Conservation (phyloP, 2,888 invertebrate genomes). For the Chironomus riparius region DNA sequence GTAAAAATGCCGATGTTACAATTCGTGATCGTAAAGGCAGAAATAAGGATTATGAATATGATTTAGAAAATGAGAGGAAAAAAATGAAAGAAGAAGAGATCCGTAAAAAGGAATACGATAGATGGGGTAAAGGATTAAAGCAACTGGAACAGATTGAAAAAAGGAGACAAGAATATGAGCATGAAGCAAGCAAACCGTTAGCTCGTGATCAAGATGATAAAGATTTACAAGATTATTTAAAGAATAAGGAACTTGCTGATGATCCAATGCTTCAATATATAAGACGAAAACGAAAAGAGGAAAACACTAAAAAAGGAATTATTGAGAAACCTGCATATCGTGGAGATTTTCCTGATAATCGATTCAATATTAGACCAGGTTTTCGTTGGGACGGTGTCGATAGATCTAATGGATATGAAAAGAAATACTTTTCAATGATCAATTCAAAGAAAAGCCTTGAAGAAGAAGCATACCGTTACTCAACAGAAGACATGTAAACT, state of each 20-base stretch:
- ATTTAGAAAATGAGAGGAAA: slow-evolving; percentile 53
- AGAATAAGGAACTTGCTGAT: slow-evolving; percentile 66
- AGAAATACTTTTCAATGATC: slow-evolving; percentile 70
- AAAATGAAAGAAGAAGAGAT: slow-evolving; percentile 58
- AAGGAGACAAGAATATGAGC: slow-evolving; percentile 60
- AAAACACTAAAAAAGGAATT: slow-evolving; percentile 42
- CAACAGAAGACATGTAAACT: slow-evolving; percentile 80
- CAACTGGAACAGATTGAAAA: slow-evolving; percentile 68
- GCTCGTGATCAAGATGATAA: slow-evolving; percentile 82
- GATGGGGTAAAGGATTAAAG: slow-evolving; percentile 79
- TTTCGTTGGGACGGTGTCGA: slow-evolving; percentile 99
- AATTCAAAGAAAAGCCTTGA: slow-evolving; percentile 65
- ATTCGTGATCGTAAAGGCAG: slow-evolving; percentile 58
- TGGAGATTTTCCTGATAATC: slow-evolving; percentile 83
- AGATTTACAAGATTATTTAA: slow-evolving; percentile 73
- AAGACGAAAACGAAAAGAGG: slow-evolving; percentile 54
- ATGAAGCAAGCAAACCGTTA: slow-evolving; percentile 84
- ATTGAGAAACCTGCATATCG: slow-evolving; percentile 63
- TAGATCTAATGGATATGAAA: slow-evolving; percentile 92
- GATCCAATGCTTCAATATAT: slow-evolving; percentile 94
- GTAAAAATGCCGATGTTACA: slow-evolving; percentile 60
- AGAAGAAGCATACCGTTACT: slow-evolving; percentile 90
- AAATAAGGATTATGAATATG: slow-evolving; percentile 58
- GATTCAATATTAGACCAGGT: slow-evolving; percentile 86
- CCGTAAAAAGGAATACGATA: slow-evolving; percentile 64